Evolutionary conservation across 2,888 invertebrate species (phyloP), one percentile per base, ranked within the genome.

Genomic region (Elaeidobius kamerunicus): DNA sequence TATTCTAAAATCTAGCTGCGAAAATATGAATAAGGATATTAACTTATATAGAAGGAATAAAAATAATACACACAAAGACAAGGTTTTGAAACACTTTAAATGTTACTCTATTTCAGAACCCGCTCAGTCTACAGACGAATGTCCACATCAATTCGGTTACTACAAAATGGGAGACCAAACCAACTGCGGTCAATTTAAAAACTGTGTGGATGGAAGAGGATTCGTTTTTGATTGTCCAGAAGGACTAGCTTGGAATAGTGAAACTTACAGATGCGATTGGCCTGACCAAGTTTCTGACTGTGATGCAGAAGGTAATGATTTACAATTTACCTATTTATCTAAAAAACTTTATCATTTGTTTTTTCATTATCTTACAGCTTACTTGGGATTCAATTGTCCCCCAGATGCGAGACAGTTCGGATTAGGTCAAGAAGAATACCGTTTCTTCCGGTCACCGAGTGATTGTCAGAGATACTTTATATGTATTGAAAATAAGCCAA

Each of bases 121-220:
- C 2, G 71, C 86, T 0, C 81, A 84, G 60, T 78, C 91, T 0
- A 88, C 88, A 0, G 84, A 83, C 0, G 84, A 85, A 6, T 91
- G 91, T 61, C 89, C 91, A 0, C 86, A 89, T 69, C 89, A 88
- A 69, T 91, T 84, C 64, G 91, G 91, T 0, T 87, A 88, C 71
- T 91, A 82, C 74, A 80, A 82, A 60, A 72, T 86, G 47, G 89
- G 88, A 0, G 83, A 83, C 63, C 64, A 71, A 2, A 69, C 72
- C 1, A 76, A 86, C 67, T 91, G 91, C 69, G 88, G 89, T 6
- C 80, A 83, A 64, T 92, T 89, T 70, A 84, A 84, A 73, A 91
- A 84, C 67, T 92, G 91, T 64, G 90, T 84, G 1, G 82, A 82
- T 41, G 92, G 92, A n/a, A 78, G 81, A 3, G 87, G 84, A 1